Evolutionary conservation across 1,140 invertebrate genomes (phyloP), one percentile per base, ranked within the genome.

Genomic region (Yoshiicerus persimilis): DNA sequence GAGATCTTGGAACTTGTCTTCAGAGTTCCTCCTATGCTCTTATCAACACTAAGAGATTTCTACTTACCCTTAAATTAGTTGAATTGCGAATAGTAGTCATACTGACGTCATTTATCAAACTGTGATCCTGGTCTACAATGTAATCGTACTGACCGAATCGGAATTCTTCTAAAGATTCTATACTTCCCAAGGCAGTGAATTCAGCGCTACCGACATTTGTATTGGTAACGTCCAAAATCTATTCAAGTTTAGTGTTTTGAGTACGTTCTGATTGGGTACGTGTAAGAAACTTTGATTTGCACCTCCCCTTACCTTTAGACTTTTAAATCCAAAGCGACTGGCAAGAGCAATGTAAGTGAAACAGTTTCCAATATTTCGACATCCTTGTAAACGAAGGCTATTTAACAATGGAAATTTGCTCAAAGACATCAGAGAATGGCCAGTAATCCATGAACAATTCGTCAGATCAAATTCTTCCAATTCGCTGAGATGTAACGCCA

Each of bases 301-400:
- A n/a, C n/a, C n/a, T n/a, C n/a, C n/a, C n/a, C n/a, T 36, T 70
- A 86, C 95, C 93, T 95, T 93, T 9, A 96, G 91, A 23, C 93
- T 92, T 91, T 93, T 93, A 90, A 96, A 96, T n/a, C 96, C 96
- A 92, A 95, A 96, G 91, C 95, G 93, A 10, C 95, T 94, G 0
- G 96, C 95, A 62, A 96, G 94, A 91, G 95, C 95, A 20, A 94
- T 94, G 92, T 96, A 96, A 0, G 95, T 95, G 20, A 96, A 94
- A 91, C 95, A 96, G 91, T 96, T 95, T 27, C 93, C 93, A 85
- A 96, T 92, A 86, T 93, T 92, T 77, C 92, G 91, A 91, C 95
- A 96, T 8, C 95, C 94, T 88, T 94, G 92, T 36, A 96, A 90
- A 89, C 93, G 92, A 3, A 96, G 92, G 85, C 94, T 93, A 39